Evolutionary conservation across 2,888 invertebrate species (phyloP), one percentile per base, ranked within the genome.

Genomic region (Dicyrtomina minuta): DNA sequence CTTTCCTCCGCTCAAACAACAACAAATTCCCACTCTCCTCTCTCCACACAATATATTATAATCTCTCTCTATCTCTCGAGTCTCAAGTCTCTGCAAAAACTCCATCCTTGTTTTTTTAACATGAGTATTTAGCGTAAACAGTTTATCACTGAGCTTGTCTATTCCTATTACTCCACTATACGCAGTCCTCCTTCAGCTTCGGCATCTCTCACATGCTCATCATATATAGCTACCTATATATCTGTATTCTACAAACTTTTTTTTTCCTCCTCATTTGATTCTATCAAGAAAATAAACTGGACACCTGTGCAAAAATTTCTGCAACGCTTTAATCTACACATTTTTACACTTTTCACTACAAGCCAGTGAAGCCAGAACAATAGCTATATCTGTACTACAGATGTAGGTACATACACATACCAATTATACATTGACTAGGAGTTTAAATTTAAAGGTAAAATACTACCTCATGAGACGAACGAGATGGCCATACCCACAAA

Each of bases 221-320:
- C 17, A 13, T 51, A 6, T 51, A 22, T 22, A 22, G n/a, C 13
- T 49, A 49, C 49, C 13, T n/a, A 49, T n/a, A n/a, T 5, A 8
- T 12, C 13, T 49, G n/a, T n/a, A 49, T 20, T 20, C 51, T 46
- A 33, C 33, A 3, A 33, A 33, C 33, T 5, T 3, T 33, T 33
- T 33, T 33, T 33, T 33, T n/a, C n/a, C n/a, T n/a, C n/a, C 3
- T 33, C 33, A 33, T 33, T 33, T 33, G 33, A 33, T 33, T 51
- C 17, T 6, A 51, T 51, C 51, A 51, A 51, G 51, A 22, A 3
- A 51, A 20, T 51, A 12, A 51, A 51, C 20, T 51, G 51, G 51
- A 51, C 51, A 51, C 51, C 51, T 51, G 51, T 51, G 51, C 51
- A 51, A 51, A 51, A 51, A 51, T 51, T 49, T 51, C 22, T 20